Conservation (phyloP, 92 coral and sea anemone genomes). For the Paragorgia papillata region DNA sequence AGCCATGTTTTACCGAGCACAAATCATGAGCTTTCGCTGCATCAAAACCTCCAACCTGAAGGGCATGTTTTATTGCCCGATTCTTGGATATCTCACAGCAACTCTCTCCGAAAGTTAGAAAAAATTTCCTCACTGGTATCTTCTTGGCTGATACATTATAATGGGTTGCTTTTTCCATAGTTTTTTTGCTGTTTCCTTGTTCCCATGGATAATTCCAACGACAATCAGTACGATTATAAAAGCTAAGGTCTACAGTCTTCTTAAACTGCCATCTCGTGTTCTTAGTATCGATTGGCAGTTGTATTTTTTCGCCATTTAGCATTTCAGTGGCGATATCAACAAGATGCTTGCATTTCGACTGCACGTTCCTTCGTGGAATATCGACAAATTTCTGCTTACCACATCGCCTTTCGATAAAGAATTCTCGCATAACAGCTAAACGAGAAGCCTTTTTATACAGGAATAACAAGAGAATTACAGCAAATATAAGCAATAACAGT, state of each 20-base stretch:
- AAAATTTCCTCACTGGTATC: neutral
- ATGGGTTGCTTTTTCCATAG: neutral
- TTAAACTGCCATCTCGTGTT: conserved; percentile 31
- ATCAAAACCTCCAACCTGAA: conserved; percentile 22
- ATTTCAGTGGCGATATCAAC: conserved; percentile 13
- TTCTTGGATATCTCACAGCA: conserved; percentile 33
- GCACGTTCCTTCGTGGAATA: conserved; percentile 1
- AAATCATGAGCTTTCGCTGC: conserved; percentile 19
- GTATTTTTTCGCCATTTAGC: conserved; percentile 35
- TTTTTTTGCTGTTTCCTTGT: conserved; percentile 19
- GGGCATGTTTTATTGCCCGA: conserved; percentile 11
- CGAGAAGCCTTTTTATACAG: neutral
- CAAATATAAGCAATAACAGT: neutral
- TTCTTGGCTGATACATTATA: conserved; percentile 23
- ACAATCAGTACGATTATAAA: neutral
- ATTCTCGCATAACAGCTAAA: conserved; percentile 11
- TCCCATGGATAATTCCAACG: conserved; percentile 37
- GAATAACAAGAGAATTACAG: neutral
- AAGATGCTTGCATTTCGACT: neutral
- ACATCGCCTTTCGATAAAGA: conserved; percentile 26
- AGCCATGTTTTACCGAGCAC: conserved; percentile 30
- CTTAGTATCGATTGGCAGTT: conserved; percentile 19
- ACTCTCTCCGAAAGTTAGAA: conserved; percentile 30
- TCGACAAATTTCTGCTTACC: neutral
- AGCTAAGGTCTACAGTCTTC: conserved; percentile 15